Evolutionary conservation across 2,888 invertebrate species (phyloP).

Genomic region (Himalopsyche tibetana): DNA sequence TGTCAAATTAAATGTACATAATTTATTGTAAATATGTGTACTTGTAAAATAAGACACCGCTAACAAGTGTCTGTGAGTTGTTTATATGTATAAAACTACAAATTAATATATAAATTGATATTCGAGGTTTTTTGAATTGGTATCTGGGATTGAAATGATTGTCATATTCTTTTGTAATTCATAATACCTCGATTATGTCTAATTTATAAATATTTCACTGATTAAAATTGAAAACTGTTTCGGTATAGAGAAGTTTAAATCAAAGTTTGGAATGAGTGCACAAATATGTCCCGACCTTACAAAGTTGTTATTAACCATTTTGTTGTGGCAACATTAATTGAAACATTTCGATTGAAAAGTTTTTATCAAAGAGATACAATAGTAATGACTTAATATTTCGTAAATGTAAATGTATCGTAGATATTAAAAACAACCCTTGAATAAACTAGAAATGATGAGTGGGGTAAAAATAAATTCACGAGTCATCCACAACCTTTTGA

Average conservation of each 20-base stretch:
- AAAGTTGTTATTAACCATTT: background rate
- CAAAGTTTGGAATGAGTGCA: background rate
- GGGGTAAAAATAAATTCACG: no score
- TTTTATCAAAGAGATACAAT: no score
- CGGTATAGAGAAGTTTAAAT: background rate
- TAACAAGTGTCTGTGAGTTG: no score
- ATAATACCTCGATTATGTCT: background rate
- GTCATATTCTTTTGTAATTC: background rate
- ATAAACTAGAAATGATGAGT: no score
- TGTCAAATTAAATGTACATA: conserved; percentile 18
- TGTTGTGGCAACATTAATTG: no score
- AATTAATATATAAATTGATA: background rate
- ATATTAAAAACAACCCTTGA: no score
- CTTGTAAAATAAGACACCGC: no score
- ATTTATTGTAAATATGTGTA: background rate
- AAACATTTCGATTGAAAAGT: no score
- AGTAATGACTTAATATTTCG: no score
- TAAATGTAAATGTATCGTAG: no score
- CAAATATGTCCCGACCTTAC: background rate
- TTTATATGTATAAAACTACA: no score
- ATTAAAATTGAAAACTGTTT: background rate
- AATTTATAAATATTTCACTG: background rate
- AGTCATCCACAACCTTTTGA: no score
- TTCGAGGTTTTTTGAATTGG: conserved; percentile 5
- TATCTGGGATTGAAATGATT: background rate